Base-by-base conservation (phyloP, 2,113 vertebrate species). In the Trichomycterus rosablanca region DNA sequence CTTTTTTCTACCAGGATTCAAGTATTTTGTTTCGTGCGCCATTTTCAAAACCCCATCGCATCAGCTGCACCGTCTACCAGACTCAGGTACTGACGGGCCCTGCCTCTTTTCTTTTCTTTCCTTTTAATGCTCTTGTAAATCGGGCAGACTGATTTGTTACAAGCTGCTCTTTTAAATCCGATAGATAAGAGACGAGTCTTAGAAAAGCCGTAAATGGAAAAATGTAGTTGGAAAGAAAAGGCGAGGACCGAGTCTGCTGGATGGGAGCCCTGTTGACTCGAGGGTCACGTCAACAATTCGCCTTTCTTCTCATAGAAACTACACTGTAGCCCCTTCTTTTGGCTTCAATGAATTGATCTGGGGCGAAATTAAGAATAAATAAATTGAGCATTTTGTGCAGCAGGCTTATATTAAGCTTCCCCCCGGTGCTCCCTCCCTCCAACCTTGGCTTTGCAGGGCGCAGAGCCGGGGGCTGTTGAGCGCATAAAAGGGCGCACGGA, bases 281-380 rank as follows among this genome's bases (percentile, higher is more conserved):
- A 96, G 93, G 95, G 95, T 97, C 95, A 96, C 94, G 92, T 94
- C 93, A 92, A 98, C 94, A 95, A 97, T 97, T 92, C 94, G 90
- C 93, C 87, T 97, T 97, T 98, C 89, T 97, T 95, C 91, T 87
- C 89, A 92, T 88, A 89, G 92, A 97, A 95, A 92, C 92, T 59
- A 98, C 94, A 97, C 94, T 96, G 92, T 96, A 91, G 92, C 93
- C 92, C 89, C 42, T 46, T 91, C 56, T 93, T 88, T 95, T 93
- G 91, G 86, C 93, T 97, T 94, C 93, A 91, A 95, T 98, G 95
- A 97, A 98, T 89, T 98, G 94, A 98, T 97, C 91, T n/a, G 91
- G 89, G 91, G 93, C 93, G 95, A 98, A 98, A 98, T 98, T 97
- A 98, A 94, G 95, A 98, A 98, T 95, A 97, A 97, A 98, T 98